Percentiles rank a stretch among this genome's conserved stretches.
phyloP scores from a whole-genome alignment of 2,797 vertebrate genomes.

The Anableps anableps region DNA sequence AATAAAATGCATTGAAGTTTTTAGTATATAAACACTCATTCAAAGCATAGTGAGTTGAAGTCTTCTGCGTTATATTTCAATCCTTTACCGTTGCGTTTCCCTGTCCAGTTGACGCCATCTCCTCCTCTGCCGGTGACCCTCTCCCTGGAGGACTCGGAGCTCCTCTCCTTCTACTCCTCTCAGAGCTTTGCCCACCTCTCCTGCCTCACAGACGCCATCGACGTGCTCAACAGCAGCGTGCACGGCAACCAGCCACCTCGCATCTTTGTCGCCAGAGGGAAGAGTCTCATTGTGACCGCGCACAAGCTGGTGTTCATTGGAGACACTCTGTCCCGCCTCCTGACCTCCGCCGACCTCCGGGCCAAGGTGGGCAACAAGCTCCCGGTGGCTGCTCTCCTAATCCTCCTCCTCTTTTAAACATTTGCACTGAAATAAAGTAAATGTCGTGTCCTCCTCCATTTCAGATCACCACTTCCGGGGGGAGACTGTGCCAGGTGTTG shows the following conservation, averaged over 20 bases:
- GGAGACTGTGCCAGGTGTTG: slow-evolving; percentile 87
- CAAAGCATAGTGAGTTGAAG: background rate
- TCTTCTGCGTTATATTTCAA: background rate
- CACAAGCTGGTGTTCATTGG: slow-evolving; percentile 95
- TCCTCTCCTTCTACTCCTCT: slow-evolving; percentile 90
- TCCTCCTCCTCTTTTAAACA: background rate
- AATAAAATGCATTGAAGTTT: background rate
- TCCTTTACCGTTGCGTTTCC: background rate
- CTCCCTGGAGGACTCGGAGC: slow-evolving; percentile 86
- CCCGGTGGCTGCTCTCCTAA: background rate
- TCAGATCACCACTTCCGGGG: slow-evolving; percentile 86
- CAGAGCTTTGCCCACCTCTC: slow-evolving; percentile 89
- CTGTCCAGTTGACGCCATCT: slow-evolving; percentile 72
- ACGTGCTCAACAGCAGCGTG: slow-evolving; percentile 86
- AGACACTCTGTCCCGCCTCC: slow-evolving; percentile 89
- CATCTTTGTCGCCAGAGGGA: slow-evolving; percentile 88
- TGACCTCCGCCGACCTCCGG: slow-evolving; percentile 85
- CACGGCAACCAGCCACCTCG: slow-evolving; percentile 88
- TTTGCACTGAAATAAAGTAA: background rate
- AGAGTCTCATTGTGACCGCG: slow-evolving; percentile 90
- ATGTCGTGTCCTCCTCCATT: background rate
- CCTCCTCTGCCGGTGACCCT: slow-evolving; percentile 79
- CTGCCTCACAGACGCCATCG: slow-evolving; percentile 86
- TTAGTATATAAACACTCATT: background rate
- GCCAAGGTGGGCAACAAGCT: slow-evolving; percentile 72